Evolutionary conservation across 2,888 invertebrate genomes (phyloP).

Genomic region (Netelia virgata): DNA sequence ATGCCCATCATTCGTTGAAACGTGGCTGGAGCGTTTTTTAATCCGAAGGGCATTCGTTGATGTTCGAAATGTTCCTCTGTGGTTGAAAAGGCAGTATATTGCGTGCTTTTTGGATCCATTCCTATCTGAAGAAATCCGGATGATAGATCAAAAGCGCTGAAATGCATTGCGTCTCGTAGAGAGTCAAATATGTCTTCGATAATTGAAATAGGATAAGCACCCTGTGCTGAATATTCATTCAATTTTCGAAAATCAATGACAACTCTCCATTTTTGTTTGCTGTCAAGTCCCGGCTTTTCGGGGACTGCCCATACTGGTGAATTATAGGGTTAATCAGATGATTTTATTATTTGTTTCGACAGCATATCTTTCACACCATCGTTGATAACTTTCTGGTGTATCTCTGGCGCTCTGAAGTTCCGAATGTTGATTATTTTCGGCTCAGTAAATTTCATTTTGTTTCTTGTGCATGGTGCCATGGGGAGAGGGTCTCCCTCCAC

Average conservation of each 20-base stretch:
- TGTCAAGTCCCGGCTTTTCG: slow-evolving; percentile 45
- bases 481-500: slow-evolving; percentile 35
- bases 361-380: slow-evolving; percentile 33
- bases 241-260: slow-evolving; percentile 51
- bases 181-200: slow-evolving; percentile 70
- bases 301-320: slow-evolving; percentile 53
- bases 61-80: slow-evolving; percentile 47
- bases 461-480: slow-evolving; percentile 33
- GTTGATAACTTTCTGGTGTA: slow-evolving; percentile 33
- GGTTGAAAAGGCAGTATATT: slow-evolving; percentile 53
- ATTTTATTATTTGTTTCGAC: slow-evolving; percentile 33
- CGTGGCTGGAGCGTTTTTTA: slow-evolving; percentile 57
- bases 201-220: slow-evolving; percentile 54
- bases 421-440: slow-evolving; percentile 32
- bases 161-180: slow-evolving; percentile 67
- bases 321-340: slow-evolving; percentile 39
- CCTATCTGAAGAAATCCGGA: slow-evolving; percentile 73
- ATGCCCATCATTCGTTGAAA: slow-evolving; percentile 61
- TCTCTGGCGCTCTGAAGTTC: slow-evolving; percentile 27
- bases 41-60: slow-evolving; percentile 56
- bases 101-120: slow-evolving; percentile 44
- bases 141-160: slow-evolving; percentile 71
- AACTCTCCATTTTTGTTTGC: slow-evolving; percentile 46
- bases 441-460: slow-evolving; percentile 32
- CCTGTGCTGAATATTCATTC: slow-evolving; percentile 49